These are phyloP conservation scores for Panagrolaimus sp. DNA, from an alignment of 1,140 invertebrate species.

Conservation along the genomic window DNA sequence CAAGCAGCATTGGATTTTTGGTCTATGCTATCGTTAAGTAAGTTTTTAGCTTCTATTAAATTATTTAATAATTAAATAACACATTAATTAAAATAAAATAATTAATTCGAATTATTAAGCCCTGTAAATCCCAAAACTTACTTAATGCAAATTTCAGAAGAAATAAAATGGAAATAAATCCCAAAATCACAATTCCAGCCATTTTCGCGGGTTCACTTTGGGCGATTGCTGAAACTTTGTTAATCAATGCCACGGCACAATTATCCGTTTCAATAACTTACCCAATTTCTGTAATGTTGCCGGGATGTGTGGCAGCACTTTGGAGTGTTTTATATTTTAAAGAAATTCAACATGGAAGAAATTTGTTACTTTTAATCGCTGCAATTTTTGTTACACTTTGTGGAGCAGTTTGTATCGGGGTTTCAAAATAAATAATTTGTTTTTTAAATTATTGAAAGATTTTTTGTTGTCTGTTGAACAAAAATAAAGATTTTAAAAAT, in stretches of 20 bases:
- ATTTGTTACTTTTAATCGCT: background rate
- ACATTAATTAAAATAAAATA: background rate
- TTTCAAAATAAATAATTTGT: background rate
- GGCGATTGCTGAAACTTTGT: background rate
- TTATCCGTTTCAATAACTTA: background rate
- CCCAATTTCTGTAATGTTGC: background rate
- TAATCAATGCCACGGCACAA: background rate
- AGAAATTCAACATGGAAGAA: conserved; percentile 1
- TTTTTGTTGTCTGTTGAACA: too few species aligned
- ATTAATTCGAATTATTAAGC: background rate
- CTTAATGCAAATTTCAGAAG: background rate
- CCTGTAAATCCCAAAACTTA: conserved; percentile 33
- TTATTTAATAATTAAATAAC: too few species aligned
- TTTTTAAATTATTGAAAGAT: too few species aligned
- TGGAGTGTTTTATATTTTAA: conserved; percentile 2
- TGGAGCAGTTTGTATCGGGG: background rate
- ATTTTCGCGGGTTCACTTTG: background rate
- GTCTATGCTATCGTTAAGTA: conserved; percentile 9
- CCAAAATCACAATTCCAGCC: background rate
- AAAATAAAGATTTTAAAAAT: too few species aligned
- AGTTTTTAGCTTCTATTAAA: conserved; percentile 4
- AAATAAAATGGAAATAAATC: conserved; percentile 4
- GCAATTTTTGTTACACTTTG: background rate
- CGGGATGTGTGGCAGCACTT: background rate
- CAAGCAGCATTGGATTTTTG: conserved; percentile 33